Conservation (phyloP, 2,113 vertebrate species). For the Pteropus alecto region DNA sequence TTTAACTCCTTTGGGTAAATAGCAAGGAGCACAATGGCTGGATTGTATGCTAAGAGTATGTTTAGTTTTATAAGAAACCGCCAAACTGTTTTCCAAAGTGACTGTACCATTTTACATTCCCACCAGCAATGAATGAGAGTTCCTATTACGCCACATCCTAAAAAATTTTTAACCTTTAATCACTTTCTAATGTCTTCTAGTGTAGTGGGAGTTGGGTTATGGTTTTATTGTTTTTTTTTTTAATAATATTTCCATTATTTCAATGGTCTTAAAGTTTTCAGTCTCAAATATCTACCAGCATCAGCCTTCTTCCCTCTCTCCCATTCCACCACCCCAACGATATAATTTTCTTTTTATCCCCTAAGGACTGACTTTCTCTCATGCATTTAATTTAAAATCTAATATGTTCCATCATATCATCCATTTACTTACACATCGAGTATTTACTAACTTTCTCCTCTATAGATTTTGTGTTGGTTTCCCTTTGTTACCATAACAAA, state of each 20-base stretch:
- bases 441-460: background rate
- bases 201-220: background rate
- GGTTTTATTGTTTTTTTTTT: background rate
- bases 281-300: rapidly evolving
- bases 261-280: background rate
- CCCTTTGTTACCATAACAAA: background rate
- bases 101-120: background rate
- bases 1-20: background rate
- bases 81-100: background rate
- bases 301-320: no score
- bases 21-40: background rate
- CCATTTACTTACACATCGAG: background rate
- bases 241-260: background rate
- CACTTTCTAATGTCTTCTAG: background rate
- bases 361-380: background rate
- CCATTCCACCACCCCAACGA: rapidly evolving
- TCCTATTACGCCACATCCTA: background rate
- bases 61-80: background rate
- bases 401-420: background rate
- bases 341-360: background rate
- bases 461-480: background rate
- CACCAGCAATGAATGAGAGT: background rate
- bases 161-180: background rate
- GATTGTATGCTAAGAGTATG: background rate
- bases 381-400: background rate